Base-by-base conservation (phyloP, 2,888 invertebrate species). In the Glaucopsyche alexis region DNA sequence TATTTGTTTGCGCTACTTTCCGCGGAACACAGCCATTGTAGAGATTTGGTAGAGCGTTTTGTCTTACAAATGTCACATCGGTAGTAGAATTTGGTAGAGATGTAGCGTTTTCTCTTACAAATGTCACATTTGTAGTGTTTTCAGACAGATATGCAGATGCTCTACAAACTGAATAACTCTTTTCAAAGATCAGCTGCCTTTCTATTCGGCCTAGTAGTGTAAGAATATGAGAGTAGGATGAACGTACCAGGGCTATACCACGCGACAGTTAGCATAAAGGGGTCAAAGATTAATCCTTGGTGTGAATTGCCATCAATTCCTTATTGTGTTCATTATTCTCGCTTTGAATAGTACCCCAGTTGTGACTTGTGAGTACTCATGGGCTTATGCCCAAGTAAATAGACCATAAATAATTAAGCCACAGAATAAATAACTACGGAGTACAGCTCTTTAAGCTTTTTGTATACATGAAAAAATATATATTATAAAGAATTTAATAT, bases 261-360 rank as follows among this genome's bases (percentile, higher is more conserved):
- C 60, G 29, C 60, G 60, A 60, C 60, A 13, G 29, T 60, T 38
- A 38, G 13, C 60, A 38, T 16, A 60, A 60, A 60, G 60, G 60
- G 60, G 60, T 60, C 60, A 60, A 60, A 16, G 29, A 13, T 60
- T 60, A 60, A 60, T 60, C 60, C 60, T 38, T 60, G 60, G 60
- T 60, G 60, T 60, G 60, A 60, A 60, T 60, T 60, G 60, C 60
- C 60, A 29, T 60, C 60, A 60, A 60, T 60, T 60, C 60, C 60
- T 29, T 19, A 60, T 29, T 60, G 60, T 38, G 60, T 60, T 60
- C 60, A 60, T 60, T 60, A 60, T 60, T 60, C 60, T 60, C 55
- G 19, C 29, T 60, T 60, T 60, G 29, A 60, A 60, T 60, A 13
- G 60, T 60, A 38, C 29, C 60, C 60, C 38, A 29, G 19, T 14